Conservation (phyloP, 35 echinoderm and acorn worm genomes). For the Heliocidaris tuberculata region DNA sequence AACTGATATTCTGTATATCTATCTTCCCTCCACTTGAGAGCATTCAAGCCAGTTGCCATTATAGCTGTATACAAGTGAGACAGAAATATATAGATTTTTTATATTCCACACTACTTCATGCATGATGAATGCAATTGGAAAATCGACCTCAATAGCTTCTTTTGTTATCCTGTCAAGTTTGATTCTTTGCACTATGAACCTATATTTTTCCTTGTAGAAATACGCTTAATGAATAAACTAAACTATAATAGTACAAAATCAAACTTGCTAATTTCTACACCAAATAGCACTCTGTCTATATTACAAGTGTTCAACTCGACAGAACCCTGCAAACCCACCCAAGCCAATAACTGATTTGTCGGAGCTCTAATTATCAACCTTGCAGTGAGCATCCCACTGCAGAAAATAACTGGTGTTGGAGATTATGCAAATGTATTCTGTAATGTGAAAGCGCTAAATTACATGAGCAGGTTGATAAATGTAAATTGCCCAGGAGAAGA, state of each 20-base stretch:
- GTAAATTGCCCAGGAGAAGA: neutral
- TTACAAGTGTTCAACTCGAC: neutral
- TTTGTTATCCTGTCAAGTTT: too few relatives aligned
- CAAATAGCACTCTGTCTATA: neutral
- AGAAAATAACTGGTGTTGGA: neutral
- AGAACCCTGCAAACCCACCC: neutral
- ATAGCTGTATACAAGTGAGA: too few relatives aligned
- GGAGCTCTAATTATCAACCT: neutral
- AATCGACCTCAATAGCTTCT: too few relatives aligned
- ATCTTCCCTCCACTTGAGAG: too few relatives aligned
- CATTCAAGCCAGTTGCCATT: too few relatives aligned
- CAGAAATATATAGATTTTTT: too few relatives aligned
- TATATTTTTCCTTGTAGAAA: too few relatives aligned
- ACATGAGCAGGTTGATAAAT: slow-evolving; percentile 9
- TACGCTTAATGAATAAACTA: neutral
- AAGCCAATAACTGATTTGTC: neutral
- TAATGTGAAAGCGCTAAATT: neutral
- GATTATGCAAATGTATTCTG: neutral
- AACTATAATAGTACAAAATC: neutral
- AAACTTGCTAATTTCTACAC: neutral
- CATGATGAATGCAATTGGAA: too few relatives aligned
- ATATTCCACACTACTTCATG: too few relatives aligned
- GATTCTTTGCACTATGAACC: too few relatives aligned
- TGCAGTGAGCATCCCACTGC: neutral
- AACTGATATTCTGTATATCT: too few relatives aligned